Base-by-base conservation (phyloP, 1,140 invertebrate species). In the Dendroctonus valens region DNA sequence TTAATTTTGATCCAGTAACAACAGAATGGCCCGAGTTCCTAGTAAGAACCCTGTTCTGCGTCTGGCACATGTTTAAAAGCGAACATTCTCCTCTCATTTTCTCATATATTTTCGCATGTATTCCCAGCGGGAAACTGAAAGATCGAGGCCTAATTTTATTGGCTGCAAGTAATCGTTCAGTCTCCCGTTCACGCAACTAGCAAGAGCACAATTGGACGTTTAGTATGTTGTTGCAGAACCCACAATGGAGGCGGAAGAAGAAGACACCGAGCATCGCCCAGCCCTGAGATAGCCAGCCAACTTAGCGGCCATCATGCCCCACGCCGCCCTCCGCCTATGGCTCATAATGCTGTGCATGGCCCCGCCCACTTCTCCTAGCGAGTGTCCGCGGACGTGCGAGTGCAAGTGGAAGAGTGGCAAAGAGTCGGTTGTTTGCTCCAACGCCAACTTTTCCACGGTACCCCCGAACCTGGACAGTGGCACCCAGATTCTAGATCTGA, bases 351-450 rank as follows among this genome's bases (percentile, higher is more conserved):
- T 74, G 15, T 61, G 69, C 55, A 75, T 73, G 55, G 72, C 58
- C 49, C 59, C 65, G 8, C 72, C 73, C 58, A 70, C 67, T 41
- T 39, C 73, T 14, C 79, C 81, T 68, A 83, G 81, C 72, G 83
- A 85, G 69, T 91, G 89, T 76, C 88, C 88, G 38, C 82, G 82
- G 52, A 82, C 86, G 67, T 93, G 91, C 80, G 88, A 91, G 76
- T 92, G 91, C 80, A 91, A 91, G 77, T 93, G 91, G 91, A 89
- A 90, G 75, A 87, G 86, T 74, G 90, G 90, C 68, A 93, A 93
- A 79, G 89, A 91, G 78, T 90, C 89, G 39, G 91, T 89, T 48
- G 83, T 90, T 65, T 93, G 91, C 79, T 81, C 84, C 59, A 85
- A 85, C 74, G 86, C 87, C 59, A 89, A 89, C 72, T 82, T 93